Percentiles rank a stretch among this genome's conserved stretches.
Evolutionary conservation across 2,888 invertebrate species (phyloP).

Genomic region (Pseudococcus longispinus): DNA sequence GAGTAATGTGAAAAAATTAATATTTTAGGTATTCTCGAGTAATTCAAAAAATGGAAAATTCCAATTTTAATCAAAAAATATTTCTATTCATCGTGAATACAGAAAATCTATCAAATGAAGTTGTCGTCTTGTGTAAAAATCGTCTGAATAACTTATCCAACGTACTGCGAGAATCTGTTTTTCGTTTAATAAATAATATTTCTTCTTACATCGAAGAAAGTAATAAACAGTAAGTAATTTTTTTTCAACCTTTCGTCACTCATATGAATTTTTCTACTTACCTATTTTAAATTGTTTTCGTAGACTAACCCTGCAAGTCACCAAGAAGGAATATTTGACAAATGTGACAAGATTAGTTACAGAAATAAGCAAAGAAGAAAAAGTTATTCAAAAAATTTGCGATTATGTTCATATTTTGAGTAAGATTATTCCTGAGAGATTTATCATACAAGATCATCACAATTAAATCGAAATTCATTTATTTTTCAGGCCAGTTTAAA

Average conservation of each 20-base stretch:
- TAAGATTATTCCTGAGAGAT: not conserved
- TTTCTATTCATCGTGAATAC: not conserved
- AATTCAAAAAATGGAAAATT: not conserved
- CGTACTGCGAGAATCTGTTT: not conserved
- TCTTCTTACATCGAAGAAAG: not conserved
- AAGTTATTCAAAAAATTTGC: not conserved
- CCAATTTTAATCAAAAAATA: not conserved
- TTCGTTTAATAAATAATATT: not conserved
- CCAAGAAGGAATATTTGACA: not conserved
- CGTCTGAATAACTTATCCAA: not conserved
- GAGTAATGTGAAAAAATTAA: too few species aligned
- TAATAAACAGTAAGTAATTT: not conserved
- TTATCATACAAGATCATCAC: not conserved
- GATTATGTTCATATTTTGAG: constrained; percentile 13
- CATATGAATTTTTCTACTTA: not conserved
- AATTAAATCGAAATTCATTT: not conserved
- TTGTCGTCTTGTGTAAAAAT: not conserved
- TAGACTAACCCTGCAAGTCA: not conserved
- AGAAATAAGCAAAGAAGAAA: not conserved
- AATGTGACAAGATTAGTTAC: not conserved
- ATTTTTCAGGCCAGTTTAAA: not conserved
- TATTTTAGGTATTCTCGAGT: not conserved
- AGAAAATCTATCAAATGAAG: not conserved
- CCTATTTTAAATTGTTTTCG: not conserved
- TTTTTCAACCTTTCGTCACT: not conserved